phyloP scores from a whole-genome alignment of 2,888 invertebrate species.

The Patella caerulea region DNA sequence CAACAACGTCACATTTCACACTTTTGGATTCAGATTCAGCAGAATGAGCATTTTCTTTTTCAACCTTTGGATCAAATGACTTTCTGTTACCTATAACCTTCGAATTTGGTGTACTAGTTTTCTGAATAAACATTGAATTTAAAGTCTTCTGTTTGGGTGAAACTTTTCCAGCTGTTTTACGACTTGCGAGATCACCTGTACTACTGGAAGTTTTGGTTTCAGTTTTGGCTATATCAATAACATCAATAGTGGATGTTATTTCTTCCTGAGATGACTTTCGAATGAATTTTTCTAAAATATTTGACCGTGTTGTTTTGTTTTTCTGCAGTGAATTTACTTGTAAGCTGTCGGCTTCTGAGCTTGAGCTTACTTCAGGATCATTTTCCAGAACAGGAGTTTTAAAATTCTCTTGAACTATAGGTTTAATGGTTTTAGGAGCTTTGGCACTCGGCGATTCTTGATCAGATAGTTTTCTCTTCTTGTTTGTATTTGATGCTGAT shows the following conservation, averaged over 20 bases:
- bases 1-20: background rate
- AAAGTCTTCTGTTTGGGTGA: background rate
- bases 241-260: slow-evolving; percentile 57
- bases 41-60: slow-evolving; percentile 4
- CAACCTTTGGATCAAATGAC: background rate
- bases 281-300: slow-evolving; percentile 50
- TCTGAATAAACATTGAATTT: background rate
- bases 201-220: slow-evolving; percentile 10
- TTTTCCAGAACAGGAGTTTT: slow-evolving; percentile 31
- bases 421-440: slow-evolving; percentile 38
- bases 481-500: slow-evolving; percentile 20
- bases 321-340: slow-evolving; percentile 17
- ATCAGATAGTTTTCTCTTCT: slow-evolving; percentile 46
- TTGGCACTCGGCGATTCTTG: slow-evolving; percentile 38
- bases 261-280: slow-evolving; percentile 46
- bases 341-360: slow-evolving; percentile 57
- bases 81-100: background rate
- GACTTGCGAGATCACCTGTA: slow-evolving; percentile 4
- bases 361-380: slow-evolving; percentile 64
- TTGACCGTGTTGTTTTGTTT: slow-evolving; percentile 32
- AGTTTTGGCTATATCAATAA: slow-evolving; percentile 50
- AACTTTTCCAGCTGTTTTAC: slow-evolving; percentile 13
- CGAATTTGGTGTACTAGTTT: background rate
- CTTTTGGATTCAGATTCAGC: background rate
- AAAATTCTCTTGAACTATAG: slow-evolving; percentile 13